Evolutionary conservation across 2,797 vertebrate genomes (phyloP).

Genomic region (Spinibarbus caldwelli): DNA sequence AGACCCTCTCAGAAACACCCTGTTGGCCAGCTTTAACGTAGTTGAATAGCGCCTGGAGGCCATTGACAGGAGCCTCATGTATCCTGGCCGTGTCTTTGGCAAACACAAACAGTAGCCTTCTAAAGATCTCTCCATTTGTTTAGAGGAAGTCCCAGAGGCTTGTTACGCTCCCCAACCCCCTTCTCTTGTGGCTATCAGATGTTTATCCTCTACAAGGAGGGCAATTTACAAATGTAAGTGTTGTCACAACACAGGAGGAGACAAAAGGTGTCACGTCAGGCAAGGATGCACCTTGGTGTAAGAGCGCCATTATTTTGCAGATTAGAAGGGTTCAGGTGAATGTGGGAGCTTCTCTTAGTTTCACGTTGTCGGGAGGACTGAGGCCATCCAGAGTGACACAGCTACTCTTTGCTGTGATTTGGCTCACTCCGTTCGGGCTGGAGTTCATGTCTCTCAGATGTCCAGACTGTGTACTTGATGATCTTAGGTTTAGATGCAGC

Average conservation of each 20-base stretch:
- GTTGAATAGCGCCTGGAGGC: conserved; percentile 42
- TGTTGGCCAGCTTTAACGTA: conserved; percentile 28
- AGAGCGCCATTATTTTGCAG: conserved; percentile 50
- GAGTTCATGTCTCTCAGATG: conserved; percentile 11
- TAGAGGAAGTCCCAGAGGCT: conserved; percentile 55
- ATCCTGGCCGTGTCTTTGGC: conserved; percentile 54
- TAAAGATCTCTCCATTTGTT: conserved; percentile 58
- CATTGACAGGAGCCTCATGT: conserved; percentile 53
- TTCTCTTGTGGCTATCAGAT: conserved; percentile 59
- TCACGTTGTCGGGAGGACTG: conserved; percentile 18
- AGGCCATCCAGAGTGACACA: conserved; percentile 26
- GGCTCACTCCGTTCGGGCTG: not conserved
- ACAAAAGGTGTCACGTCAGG: conserved; percentile 54
- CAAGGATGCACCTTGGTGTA: conserved; percentile 44
- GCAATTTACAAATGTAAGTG: conserved; percentile 62
- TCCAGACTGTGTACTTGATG: not conserved
- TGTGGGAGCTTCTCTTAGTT: conserved; percentile 23
- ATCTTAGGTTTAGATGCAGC: not conserved
- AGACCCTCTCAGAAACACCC: conserved; percentile 1
- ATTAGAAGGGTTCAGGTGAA: conserved; percentile 48
- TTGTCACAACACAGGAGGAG: conserved; percentile 58
- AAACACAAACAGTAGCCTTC: conserved; percentile 60
- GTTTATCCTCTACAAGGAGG: conserved; percentile 56
- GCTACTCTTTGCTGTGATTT: conserved; percentile 32
- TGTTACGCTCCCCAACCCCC: conserved; percentile 48